phyloP scores from a whole-genome alignment of 2,888 invertebrate species.

The Timema cristinae region DNA sequence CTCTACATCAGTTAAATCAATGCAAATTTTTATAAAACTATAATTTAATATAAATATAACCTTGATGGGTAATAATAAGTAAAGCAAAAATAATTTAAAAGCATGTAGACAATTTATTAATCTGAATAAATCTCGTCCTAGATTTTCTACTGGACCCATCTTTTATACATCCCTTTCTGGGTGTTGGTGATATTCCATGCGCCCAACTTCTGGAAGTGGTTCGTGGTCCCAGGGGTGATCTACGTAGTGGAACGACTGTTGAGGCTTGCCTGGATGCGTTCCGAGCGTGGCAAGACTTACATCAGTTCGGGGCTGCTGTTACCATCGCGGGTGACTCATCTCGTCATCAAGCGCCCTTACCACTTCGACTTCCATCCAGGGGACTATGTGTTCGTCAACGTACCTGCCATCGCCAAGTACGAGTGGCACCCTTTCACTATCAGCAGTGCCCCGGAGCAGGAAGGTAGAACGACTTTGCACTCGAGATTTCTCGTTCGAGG shows the following conservation, averaged over 20 bases:
- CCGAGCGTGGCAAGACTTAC: constrained; percentile 80
- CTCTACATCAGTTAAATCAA: too few relatives aligned
- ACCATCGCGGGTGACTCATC: constrained; percentile 86
- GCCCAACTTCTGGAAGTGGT: constrained; percentile 95
- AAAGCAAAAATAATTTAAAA: too few relatives aligned
- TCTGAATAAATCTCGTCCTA: constrained; percentile 39
- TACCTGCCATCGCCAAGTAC: constrained; percentile 85
- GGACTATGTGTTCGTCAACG: constrained; percentile 89
- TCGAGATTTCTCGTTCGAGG: too few relatives aligned
- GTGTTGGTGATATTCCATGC: constrained; percentile 78
- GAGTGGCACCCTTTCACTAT: constrained; percentile 98
- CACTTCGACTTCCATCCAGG: constrained; percentile 88
- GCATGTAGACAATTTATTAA: too few relatives aligned
- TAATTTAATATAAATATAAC: too few relatives aligned
- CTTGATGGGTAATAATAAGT: too few relatives aligned
- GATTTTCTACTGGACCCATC: constrained; percentile 92
- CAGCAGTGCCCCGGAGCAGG: constrained; percentile 91
- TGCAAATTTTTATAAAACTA: too few relatives aligned
- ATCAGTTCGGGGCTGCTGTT: constrained; percentile 82
- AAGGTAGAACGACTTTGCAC: constrained; percentile 49
- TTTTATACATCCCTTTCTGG: constrained; percentile 87
- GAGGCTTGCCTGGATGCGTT: constrained; percentile 52
- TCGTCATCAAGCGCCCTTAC: constrained; percentile 81
- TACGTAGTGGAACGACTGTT: constrained; percentile 74
- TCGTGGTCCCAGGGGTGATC: constrained; percentile 73